Conservation (phyloP, 2,888 invertebrate genomes). For the Anticlea derivata region DNA sequence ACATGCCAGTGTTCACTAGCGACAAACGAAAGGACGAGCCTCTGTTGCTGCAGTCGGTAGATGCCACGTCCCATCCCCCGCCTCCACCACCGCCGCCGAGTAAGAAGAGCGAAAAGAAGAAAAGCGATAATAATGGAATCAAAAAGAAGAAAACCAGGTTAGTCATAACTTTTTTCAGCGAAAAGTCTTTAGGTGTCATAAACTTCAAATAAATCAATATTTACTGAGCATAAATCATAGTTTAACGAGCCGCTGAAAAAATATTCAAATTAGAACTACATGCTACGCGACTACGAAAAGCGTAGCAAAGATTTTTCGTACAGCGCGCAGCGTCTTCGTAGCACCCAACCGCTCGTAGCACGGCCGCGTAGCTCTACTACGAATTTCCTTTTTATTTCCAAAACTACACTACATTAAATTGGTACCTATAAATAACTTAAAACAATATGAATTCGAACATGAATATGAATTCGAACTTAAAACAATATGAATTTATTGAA, state of each 20-base stretch:
- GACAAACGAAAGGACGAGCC: constrained; percentile 75
- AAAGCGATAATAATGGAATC: constrained; percentile 92
- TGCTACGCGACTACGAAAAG: constrained; percentile 24
- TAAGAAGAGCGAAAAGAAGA: constrained; percentile 91
- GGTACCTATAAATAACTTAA: too few species aligned
- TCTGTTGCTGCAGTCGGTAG: constrained; percentile 66
- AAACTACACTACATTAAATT: too few species aligned
- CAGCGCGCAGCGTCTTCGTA: constrained; percentile 30
- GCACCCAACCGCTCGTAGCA: constrained; percentile 9
- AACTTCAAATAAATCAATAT: too few species aligned
- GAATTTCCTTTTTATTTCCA: neutral
- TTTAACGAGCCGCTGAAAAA: neutral
- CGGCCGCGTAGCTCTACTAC: constrained; percentile 18
- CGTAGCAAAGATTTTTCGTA: constrained; percentile 37
- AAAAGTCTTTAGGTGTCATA: too few species aligned
- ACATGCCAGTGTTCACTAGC: constrained; percentile 67
- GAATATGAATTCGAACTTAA: too few species aligned
- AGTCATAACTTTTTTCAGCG: constrained; percentile 19
- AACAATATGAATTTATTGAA: too few species aligned
- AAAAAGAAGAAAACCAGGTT: constrained; percentile 97
- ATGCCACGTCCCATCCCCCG: constrained; percentile 54
- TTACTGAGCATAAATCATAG: too few species aligned
- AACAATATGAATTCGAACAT: too few species aligned
- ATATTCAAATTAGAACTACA: neutral
- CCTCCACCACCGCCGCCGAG: constrained; percentile 76